Evolutionary conservation across 35 echinoderm and acorn worm genomes (phyloP).

Genomic region (Stichopus chloronotus): DNA sequence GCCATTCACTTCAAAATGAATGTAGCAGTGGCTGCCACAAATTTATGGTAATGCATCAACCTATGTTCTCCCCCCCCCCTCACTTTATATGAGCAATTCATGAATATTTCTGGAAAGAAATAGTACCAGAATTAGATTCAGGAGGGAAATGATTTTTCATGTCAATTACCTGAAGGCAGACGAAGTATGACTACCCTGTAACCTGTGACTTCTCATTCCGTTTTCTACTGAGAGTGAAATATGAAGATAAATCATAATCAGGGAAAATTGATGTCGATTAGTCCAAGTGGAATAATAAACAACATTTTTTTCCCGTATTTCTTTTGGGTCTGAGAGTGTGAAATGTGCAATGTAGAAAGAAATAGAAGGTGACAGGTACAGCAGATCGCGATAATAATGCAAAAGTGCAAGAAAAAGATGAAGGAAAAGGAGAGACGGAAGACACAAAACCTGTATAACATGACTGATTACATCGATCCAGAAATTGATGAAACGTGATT

Average conservation of each 20-base stretch:
- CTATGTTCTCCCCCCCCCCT: neutral
- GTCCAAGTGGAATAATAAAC: slow-evolving; percentile 10
- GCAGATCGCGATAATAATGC: no score
- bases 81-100: neutral
- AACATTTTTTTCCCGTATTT: neutral
- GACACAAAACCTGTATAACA: no score
- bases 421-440: no score
- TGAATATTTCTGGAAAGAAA: neutral
- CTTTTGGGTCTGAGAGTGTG: no score
- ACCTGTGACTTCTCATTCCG: slow-evolving; percentile 8
- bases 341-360: slow-evolving; percentile 11
- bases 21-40: neutral
- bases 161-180: neutral
- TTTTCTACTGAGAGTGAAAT: neutral
- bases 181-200: neutral
- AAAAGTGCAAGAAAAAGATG: no score
- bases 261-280: neutral
- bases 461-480: neutral
- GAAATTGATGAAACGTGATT: neutral
- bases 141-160: neutral
- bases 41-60: neutral
- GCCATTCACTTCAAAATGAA: no score
- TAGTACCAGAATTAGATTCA: neutral
- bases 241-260: slow-evolving; percentile 11
- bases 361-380: neutral